Evolutionary conservation across 2,797 vertebrate genomes (phyloP), one percentile per base, ranked within the genome.

Genomic region (Crenichthys baileyi): DNA sequence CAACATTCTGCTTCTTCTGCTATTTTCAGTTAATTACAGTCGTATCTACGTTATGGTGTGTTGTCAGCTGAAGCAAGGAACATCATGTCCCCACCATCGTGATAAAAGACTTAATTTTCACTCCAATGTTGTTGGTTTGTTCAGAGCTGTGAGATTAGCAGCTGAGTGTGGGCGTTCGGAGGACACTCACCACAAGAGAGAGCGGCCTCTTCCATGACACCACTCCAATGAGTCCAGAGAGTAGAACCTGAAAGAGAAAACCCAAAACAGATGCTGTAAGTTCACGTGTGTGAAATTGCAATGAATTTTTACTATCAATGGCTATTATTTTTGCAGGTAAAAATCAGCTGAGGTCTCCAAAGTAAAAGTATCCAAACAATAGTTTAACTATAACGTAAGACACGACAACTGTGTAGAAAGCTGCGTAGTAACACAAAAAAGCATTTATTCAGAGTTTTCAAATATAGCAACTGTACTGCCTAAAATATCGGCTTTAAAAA

Each of bases 141-240:
- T 83, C 53, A 29, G 70, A 70, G 60, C 15, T 80, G 72, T 67
- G 39, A n/a, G 77, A 79, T 82, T 56, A 77, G 78, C 56, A 65
- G 70, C 68, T 5, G 51, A 75, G 60, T 74, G 87, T 83, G 39
- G 74, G 82, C 11, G 55, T 78, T 80, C 22, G 74, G 70, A 82
- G 79, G 55, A 83, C 76, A 95, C 98, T 99, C 93, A 99, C 98
- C 97, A 99, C 98, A 5, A 99, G 96, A 39, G 98, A 99, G 75
- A 99, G 96, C 6, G 98, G 98, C 87, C 98, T 97, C 93, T 99
- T 99, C 98, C 98, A 99, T 41, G 98, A 99, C 91, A 99, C 98
- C 71, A 99, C 97, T 0, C 98, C 98, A 0, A 99, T 99, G 91
- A 99, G 83, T 85, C 98, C 98, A 0, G 98, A 99, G 87, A 99